A percentile compares a stretch with the other conserved stretches of the same genome.
Evolutionary conservation across 2,888 invertebrate genomes (phyloP).

Genomic region (Rotaria sp.): DNA sequence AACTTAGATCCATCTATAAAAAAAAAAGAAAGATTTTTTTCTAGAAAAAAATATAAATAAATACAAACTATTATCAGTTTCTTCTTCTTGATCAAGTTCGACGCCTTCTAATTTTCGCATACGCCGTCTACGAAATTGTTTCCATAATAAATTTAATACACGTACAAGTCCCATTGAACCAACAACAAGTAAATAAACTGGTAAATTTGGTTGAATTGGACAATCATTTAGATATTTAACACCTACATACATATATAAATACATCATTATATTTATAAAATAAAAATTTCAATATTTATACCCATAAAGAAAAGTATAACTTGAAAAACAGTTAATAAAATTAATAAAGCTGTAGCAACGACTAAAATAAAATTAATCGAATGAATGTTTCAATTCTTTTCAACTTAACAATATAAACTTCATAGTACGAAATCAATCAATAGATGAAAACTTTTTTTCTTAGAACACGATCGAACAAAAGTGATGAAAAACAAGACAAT

Average conservation of each 20-base stretch:
- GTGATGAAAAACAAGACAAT: no score
- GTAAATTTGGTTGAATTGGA: constrained; percentile 69
- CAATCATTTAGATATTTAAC: constrained; percentile 72
- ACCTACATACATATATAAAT: constrained; percentile 54
- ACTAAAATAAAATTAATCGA: neutral
- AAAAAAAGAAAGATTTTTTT: neutral
- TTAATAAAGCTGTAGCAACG: neutral
- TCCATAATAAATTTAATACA: constrained; percentile 61
- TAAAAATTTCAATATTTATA: neutral
- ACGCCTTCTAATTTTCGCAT: constrained; percentile 47
- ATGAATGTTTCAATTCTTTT: no score
- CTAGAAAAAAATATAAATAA: neutral
- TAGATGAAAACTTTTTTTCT: no score
- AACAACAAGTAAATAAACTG: constrained; percentile 74
- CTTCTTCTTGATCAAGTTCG: constrained; percentile 46
- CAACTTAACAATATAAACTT: no score
- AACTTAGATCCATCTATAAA: constrained; percentile 57
- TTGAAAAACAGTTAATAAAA: neutral
- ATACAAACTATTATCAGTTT: neutral
- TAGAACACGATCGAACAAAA: no score
- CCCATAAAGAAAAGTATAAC: constrained; percentile 16
- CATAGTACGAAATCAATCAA: no score
- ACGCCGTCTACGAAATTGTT: constrained; percentile 61
- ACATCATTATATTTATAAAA: neutral
- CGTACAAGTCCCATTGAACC: constrained; percentile 69